These are phyloP conservation scores for Celastrina argiolus DNA, from an alignment of 2,888 invertebrate species.

Conservation along the genomic window DNA sequence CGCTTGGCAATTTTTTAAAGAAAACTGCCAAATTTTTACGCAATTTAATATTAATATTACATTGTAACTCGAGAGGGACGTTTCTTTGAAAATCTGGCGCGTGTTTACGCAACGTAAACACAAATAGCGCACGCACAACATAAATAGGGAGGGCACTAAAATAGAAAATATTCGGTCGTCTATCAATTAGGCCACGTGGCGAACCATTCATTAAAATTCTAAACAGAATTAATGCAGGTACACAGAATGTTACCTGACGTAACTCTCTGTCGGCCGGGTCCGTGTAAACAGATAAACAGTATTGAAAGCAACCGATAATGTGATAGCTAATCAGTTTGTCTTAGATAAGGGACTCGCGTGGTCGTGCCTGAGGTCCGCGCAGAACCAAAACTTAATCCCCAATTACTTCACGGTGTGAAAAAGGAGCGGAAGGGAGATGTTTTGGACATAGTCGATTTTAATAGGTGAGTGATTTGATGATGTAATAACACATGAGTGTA, in stretches of 20 bases:
- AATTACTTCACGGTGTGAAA: neutral
- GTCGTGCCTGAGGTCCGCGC: neutral
- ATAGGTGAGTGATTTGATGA: neutral
- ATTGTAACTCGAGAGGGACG: neutral
- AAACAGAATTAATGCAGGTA: neutral
- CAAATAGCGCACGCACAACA: neutral
- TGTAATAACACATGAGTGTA: neutral
- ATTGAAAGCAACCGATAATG: conserved; percentile 7
- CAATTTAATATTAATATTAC: neutral
- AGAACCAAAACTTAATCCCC: neutral
- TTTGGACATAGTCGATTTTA: neutral
- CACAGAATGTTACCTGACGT: neutral
- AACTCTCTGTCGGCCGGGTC: neutral
- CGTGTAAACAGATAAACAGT: neutral
- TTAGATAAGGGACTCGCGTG: neutral
- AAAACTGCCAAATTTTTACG: too few species aligned
- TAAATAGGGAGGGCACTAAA: neutral
- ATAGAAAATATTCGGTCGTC: neutral
- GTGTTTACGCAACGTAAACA: neutral
- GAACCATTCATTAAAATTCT: neutral
- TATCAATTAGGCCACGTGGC: neutral
- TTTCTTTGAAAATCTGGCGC: neutral
- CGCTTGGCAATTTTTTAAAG: too few species aligned
- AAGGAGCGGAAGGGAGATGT: neutral
- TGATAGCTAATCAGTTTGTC: neutral